Evolutionary conservation across 2,888 invertebrate species (phyloP).

Genomic region (Euzophera pinguis): DNA sequence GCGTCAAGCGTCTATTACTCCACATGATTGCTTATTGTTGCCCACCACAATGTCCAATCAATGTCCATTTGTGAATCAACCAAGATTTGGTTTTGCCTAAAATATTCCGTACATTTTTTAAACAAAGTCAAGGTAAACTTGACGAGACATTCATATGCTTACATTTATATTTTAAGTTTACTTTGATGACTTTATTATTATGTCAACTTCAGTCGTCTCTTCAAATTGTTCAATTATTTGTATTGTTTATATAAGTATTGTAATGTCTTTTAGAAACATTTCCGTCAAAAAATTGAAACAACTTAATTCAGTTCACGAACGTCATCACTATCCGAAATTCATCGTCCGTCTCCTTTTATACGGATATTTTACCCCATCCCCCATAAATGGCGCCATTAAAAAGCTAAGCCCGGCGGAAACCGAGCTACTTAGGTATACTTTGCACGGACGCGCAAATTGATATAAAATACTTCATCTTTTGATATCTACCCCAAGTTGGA

Average conservation of each 20-base stretch:
- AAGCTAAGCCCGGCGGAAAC: constrained; percentile 57
- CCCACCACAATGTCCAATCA: constrained; percentile 65
- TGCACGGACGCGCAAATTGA: constrained; percentile 73
- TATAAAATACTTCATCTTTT: constrained; percentile 70
- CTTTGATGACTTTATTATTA: background rate
- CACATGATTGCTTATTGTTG: constrained; percentile 68
- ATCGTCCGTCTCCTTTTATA: constrained; percentile 52
- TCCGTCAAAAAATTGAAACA: constrained; percentile 7
- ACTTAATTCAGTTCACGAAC: constrained; percentile 46
- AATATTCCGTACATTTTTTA: constrained; percentile 13
- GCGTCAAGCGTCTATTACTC: constrained; percentile 46
- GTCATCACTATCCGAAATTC: constrained; percentile 50
- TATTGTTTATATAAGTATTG: background rate
- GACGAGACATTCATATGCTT: background rate
- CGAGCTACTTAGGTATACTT: constrained; percentile 69
- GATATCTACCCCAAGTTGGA: constrained; percentile 39
- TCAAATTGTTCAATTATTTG: background rate
- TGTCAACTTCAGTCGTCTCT: background rate
- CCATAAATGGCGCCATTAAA: constrained; percentile 69
- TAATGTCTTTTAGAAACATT: background rate
- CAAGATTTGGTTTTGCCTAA: constrained; percentile 38
- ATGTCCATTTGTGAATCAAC: constrained; percentile 38
- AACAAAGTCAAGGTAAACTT: background rate
- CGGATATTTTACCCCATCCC: constrained; percentile 55
- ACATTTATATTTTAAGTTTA: too few relatives aligned